Evolutionary conservation across 2,888 invertebrate species (phyloP), one percentile per base, ranked within the genome.

Genomic region (Acanthococcus lagerstroemiae): DNA sequence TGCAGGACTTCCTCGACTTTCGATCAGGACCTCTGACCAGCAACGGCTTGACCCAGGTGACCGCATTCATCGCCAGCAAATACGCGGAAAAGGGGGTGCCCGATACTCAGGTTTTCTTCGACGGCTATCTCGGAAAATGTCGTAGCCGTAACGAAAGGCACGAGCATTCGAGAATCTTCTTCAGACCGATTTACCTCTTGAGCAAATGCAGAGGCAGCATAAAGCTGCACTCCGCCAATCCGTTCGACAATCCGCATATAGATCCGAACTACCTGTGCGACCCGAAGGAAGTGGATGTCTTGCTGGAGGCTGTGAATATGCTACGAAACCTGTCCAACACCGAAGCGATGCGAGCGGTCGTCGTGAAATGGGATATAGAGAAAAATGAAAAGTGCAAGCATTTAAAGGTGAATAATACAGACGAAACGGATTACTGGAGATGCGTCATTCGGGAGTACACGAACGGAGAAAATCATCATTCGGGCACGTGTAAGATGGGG

Each of bases 211-310:
- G 71, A 67, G 75, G 75, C 4, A 71, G 72, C 37, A 67, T 75
- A 5, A 68, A 74, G 52, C 74, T 83, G 21, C 74, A 74, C 65
- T 76, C 77, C 1, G 72, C 71, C 4, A 74, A 82, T 71, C 82
- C 82, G 1, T 71, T 74, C 26, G 76, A 78, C 1, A 76, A 77
- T 65, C 82, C 82, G 1, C 69, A 76, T 37, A 77, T 82, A 65
- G 75, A 80, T 66, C 78, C 81, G 15, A 79, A 80, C 69, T 82
- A 82, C 71, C 73, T 82, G 65, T 70, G 74, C 21, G 75, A 77
- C 17, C 73, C 75, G 26, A 70, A 74, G 22, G 81, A 81, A 68
- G 69, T 74, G 1, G 61, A 72, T 15, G 72, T 72, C 15, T 61
- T 75, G 19, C 71, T 75, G 3, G 73, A 74, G 56, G 74, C 74